Conservation (phyloP, 2,888 invertebrate species). For the Imbricaverruca yamaguchii region DNA sequence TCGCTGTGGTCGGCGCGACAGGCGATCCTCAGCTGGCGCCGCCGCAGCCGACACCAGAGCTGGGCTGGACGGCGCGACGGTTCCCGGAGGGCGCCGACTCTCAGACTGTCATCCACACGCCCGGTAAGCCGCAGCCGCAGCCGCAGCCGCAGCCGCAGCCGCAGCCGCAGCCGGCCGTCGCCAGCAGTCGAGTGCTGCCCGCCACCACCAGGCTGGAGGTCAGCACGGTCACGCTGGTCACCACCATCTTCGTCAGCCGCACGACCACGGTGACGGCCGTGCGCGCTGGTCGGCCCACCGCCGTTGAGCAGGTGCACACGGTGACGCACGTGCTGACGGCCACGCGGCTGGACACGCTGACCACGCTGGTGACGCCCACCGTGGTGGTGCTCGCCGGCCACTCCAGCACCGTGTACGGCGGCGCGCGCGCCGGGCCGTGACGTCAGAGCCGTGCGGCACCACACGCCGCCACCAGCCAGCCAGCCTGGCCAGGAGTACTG, state of each 20-base stretch:
- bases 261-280: not conserved
- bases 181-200: not conserved
- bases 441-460: no score
- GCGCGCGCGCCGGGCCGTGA: no score
- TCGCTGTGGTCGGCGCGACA: not conserved
- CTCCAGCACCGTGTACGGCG: not conserved
- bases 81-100: not conserved
- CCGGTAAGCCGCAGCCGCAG: not conserved
- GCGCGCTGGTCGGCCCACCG: not conserved
- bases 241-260: not conserved
- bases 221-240: not conserved
- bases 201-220: not conserved
- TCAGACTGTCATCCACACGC: not conserved
- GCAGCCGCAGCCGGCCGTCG: not conserved
- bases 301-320: not conserved
- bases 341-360: not conserved
- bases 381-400: not conserved
- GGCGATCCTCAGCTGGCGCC: not conserved
- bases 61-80: no score
- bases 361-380: slow-evolving; percentile 10
- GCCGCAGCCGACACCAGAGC: not conserved
- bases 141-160: not conserved
- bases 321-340: slow-evolving; percentile 11
- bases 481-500: no score
- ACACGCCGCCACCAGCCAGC: no score